Base-by-base conservation (phyloP, 2,113 vertebrate genomes). In the Tragelaphus imberbis region DNA sequence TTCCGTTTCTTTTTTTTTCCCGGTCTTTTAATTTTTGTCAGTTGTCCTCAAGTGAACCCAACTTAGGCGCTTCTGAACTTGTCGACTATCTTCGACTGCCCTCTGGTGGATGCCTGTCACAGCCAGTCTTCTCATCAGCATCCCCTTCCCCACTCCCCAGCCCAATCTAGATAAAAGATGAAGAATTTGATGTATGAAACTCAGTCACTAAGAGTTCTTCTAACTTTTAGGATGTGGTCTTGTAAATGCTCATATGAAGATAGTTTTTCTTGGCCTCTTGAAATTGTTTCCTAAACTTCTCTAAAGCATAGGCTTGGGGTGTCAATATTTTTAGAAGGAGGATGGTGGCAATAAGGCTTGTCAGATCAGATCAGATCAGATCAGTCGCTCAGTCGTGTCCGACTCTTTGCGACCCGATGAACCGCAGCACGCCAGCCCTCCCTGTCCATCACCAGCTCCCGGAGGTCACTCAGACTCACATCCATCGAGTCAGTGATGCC, bases 121-220 rank as follows among this genome's bases (percentile, higher is more conserved):
- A 68, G n/a, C 9, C 19, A 17, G 14, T 15, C 15, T 47, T 79
- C 53, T 71, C 44, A 14, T 44, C 30, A 71, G 40, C 3, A 2
- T 40, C 68, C n/a, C 1, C 19, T 36, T 40, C 10, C 2, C 2
- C 19, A 0, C 10, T 40, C n/a, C n/a, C n/a, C 19, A 71, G n/a
- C 68, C 68, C 68, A 71, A 13, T 81, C 17, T n/a, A 27, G 33
- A 77, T 36, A 17, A 44, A 51, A 81, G 81, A 25, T 75, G 58
- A 75, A 61, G 10, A 94, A 86, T 91, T 79, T 7, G 6, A 1
- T 2, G 0, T 33, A 51, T 59, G 65, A 82, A 91, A 81, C 28
- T 71, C 30, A 80, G 51, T 44, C 51, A 61, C 44, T 44, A 61
- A 28, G 4, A 36, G 12, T 7, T 86, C 71, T 49, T 77, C 55